Evolutionary conservation across 2,888 invertebrate species (phyloP), one percentile per base, ranked within the genome.

Genomic region (Eupithecia exiguata): DNA sequence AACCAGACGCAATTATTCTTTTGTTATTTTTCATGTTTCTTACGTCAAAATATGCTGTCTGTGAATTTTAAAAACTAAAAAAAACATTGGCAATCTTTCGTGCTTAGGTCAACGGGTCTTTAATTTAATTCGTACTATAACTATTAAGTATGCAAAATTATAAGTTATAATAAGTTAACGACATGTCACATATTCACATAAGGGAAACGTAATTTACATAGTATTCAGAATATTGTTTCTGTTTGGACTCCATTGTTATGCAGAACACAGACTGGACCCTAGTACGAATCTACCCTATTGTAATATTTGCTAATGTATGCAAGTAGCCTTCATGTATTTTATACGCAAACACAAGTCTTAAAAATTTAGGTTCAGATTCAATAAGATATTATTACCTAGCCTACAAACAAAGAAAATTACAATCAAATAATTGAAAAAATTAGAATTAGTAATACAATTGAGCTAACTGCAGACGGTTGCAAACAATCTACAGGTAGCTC

Each of bases 141-240:
- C 25, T 25, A 25, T 10, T 53, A 53, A 25, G 12, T 25, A 25
- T 21, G 30, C 30, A n/a, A 65, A 36, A 66, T 21, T 14, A 40
- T 30, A 30, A 30, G 30, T 30, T 40, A 21, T 0, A 40, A 40
- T 12, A 25, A 66, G 66, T 40, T 66, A 40, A 14, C 21, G 25
- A 40, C 14, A 16, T 66, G 36, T 65, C 38, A 12, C 21, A 21
- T 16, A 66, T 38, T 66, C 66, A 21, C 40, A n/a, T 21, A 71
- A 76, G 77, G 69, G 74, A 69, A 74, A 77, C 76, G 74, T 68
- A 78, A 84, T 83, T 86, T 81, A 79, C 82, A 84, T 84, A 81
- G 69, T 75, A 73, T 79, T 80, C 75, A 76, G 76, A 81, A 83
- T 82, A 81, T 83, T 83, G 79, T 74, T 74, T 70, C 68, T 81